Base-by-base conservation (phyloP, 2,888 invertebrate genomes). In the Piscicola geometra region DNA sequence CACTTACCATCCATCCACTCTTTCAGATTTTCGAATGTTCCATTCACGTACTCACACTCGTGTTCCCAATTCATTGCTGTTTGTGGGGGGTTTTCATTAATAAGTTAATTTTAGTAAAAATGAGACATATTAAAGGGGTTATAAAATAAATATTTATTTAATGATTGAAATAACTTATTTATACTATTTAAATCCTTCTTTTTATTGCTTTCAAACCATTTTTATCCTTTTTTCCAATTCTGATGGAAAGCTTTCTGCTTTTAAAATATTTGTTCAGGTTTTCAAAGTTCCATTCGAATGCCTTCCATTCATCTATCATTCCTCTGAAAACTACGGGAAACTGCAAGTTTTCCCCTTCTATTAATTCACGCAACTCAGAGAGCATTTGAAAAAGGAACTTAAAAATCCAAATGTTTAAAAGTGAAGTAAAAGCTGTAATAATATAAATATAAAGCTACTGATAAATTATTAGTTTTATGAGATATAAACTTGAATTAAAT, bases 1-100 rank as follows among this genome's bases (percentile, higher is more conserved):
- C 77, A 56, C 25, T 79, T 70, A 12, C 79, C 80, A 18, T 79
- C 56, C 52, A 81, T 71, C 86, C 86, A 87, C 3, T 82, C 80
- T 0, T 28, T 5, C 64, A 25, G 21, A 9, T 25, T 21, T 21
- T 30, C 64, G 21, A 64, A 64, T 3, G 64, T 64, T 3, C 64
- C 64, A 3, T 21, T 28, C 25, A 28, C 32, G 64, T 64, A 64
- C 5, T 3, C 32, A 30, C 32, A 30, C 64, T 64, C 64, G 21
- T 30, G 64, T 9, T 64, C 25, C 32, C 25, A 30, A 9, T 25
- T 64, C 32, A 3, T 64, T 9, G 28, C 30, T 50, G 47, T 41
- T 47, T 28, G 36, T 35, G 30, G 21, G 3, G 28, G 41, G 1
- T 21, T 35, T 50, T 28, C 2, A 30, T 28, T n/a, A 41, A 1